Percentiles rank a stretch among this genome's conserved stretches.
These are phyloP conservation scores for Apotomis betuletana DNA, from an alignment of 2,888 invertebrate species.

Conservation along the genomic window DNA sequence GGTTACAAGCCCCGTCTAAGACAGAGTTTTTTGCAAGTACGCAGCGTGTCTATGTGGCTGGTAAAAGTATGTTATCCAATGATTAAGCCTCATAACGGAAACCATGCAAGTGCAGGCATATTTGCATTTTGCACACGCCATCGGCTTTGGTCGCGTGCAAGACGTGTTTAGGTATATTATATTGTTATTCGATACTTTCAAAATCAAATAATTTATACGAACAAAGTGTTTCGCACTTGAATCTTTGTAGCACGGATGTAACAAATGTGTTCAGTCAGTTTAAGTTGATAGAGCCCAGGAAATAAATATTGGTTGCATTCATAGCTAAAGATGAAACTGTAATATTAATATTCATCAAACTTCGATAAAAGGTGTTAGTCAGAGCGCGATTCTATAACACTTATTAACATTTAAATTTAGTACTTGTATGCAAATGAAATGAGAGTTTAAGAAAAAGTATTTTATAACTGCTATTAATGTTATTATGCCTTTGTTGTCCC, in stretches of 20 bases:
- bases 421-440: not conserved
- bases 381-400: no score
- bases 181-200: slow-evolving; percentile 10
- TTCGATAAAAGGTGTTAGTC: not conserved
- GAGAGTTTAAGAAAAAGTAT: not conserved
- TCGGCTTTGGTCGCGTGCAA: slow-evolving; percentile 22
- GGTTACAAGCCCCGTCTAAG: not conserved
- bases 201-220: slow-evolving; percentile 1
- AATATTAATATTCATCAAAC: not conserved
- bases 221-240: not conserved
- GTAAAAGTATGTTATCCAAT: slow-evolving; percentile 29
- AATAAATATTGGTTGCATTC: not conserved
- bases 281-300: no score
- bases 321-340: not conserved
- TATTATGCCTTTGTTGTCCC: slow-evolving; percentile 23
- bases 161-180: slow-evolving; percentile 14
- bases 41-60: not conserved
- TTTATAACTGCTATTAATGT: not conserved
- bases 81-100: slow-evolving; percentile 55
- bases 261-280: no score
- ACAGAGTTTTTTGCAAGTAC: not conserved
- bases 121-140: slow-evolving; percentile 47
- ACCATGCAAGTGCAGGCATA: slow-evolving; percentile 59
- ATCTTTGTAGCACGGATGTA: no score
- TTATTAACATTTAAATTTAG: no score